Evolutionary conservation across 1,140 invertebrate genomes (phyloP).

Genomic region (Caenorhabditis elegans): WBcel235 BX284604.4:2338001-2338500

Average conservation of each 20-base stretch:
- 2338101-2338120: background rate
- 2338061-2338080: too few species aligned
- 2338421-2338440: conserved; percentile 82
- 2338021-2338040: too few species aligned
- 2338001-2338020: too few species aligned
- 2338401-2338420: conserved; percentile 82
- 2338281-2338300: conserved; percentile 70
- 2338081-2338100: too few species aligned
- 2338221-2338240: conserved; percentile 90
- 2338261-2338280: conserved; percentile 67
- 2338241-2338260: conserved; percentile 83
- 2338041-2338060: too few species aligned
- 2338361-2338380: conserved; percentile 86
- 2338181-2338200: conserved; percentile 78
- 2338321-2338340: conserved; percentile 77
- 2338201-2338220: conserved; percentile 89
- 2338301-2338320: conserved; percentile 85
- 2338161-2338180: too few species aligned
- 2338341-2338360: conserved; percentile 74
- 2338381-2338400: conserved; percentile 91
- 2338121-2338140: conserved; percentile 70
- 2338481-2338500: too few species aligned
- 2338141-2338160: conserved; percentile 70
- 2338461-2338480: too few species aligned
- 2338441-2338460: conserved; percentile 75